Evolutionary conservation across 2,888 invertebrate species (phyloP).

Genomic region (Eubasilissa splendida): DNA sequence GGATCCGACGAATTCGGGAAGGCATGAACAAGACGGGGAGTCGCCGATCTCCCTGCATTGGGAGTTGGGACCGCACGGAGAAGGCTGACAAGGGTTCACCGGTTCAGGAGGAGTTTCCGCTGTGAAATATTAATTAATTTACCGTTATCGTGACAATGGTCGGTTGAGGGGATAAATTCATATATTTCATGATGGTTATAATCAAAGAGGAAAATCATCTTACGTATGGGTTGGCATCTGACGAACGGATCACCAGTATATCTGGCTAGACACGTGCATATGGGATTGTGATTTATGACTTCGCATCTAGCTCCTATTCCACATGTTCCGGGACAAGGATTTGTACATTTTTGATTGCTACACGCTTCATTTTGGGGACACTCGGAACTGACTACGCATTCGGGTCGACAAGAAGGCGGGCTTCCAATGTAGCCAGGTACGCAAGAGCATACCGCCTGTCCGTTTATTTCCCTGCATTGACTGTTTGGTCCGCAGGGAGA

Average conservation of each 20-base stretch:
- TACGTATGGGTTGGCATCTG: constrained; percentile 77
- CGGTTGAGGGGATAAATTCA: not conserved
- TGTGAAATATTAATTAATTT: constrained; percentile 60
- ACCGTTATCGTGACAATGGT: not conserved
- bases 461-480: constrained; percentile 81
- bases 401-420: constrained; percentile 84
- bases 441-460: constrained; percentile 85
- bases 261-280: constrained; percentile 81
- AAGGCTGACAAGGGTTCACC: constrained; percentile 77
- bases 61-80: constrained; percentile 79
- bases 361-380: constrained; percentile 84
- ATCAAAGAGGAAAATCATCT: constrained; percentile 1
- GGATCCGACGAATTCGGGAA: constrained; percentile 77
- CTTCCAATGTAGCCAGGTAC: constrained; percentile 80
- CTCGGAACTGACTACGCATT: constrained; percentile 85
- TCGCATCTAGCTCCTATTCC: constrained; percentile 81
- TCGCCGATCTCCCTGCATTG: constrained; percentile 76
- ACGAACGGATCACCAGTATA: constrained; percentile 84
- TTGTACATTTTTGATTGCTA: constrained; percentile 83
- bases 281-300: constrained; percentile 84
- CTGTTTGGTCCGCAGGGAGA: constrained; percentile 84
- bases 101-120: constrained; percentile 65
- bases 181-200: no score
- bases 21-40: constrained; percentile 80
- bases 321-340: constrained; percentile 86